Conservation (phyloP, 1,140 invertebrate species). For the Pachypsylla venusta region DNA sequence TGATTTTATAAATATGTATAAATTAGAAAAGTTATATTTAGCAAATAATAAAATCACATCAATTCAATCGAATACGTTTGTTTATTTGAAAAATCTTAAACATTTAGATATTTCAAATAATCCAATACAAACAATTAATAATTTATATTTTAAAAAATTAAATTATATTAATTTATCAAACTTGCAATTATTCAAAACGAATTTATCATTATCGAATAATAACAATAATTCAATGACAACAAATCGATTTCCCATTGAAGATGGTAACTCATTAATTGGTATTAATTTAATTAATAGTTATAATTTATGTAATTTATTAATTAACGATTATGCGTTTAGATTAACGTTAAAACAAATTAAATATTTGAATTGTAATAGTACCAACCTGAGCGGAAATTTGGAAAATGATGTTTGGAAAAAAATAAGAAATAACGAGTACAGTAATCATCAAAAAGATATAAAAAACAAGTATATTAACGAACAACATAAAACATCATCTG, state of each 20-base stretch:
- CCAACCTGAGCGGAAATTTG: no score
- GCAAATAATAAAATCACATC: background rate
- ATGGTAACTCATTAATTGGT: background rate
- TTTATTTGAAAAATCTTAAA: background rate
- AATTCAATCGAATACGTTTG: background rate
- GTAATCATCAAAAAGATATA: no score
- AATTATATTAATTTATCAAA: constrained; percentile 6
- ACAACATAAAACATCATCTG: no score
- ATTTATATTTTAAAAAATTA: background rate
- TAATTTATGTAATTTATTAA: background rate
- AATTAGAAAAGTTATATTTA: background rate
- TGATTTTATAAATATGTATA: background rate
- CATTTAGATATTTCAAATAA: background rate
- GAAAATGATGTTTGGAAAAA: no score
- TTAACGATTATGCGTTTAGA: background rate
- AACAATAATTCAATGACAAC: no score
- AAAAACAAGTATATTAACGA: no score
- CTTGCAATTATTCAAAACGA: background rate
- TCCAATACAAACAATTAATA: background rate
- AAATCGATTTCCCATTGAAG: background rate
- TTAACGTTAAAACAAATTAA: constrained; percentile 7
- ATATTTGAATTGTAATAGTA: background rate
- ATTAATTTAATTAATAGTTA: background rate
- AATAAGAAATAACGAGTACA: no score
- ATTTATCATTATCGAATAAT: no score